Evolutionary conservation across 2,113 vertebrate genomes (phyloP).

Genomic region (Ginglymostoma cirratum): DNA sequence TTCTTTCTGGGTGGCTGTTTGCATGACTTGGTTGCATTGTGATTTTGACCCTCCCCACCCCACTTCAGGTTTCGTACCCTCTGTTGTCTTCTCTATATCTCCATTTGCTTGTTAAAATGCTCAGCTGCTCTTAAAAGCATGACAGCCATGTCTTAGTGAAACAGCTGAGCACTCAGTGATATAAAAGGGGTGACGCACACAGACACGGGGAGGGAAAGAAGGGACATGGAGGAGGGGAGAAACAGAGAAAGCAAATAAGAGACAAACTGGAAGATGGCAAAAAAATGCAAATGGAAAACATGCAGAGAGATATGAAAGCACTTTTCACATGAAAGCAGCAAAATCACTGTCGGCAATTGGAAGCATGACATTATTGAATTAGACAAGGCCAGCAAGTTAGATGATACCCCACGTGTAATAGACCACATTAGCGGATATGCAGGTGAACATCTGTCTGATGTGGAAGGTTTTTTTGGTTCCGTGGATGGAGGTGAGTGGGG

Average conservation of each 20-base stretch:
- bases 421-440: no score
- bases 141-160: neutral
- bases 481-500: no score
- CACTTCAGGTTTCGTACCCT: neutral
- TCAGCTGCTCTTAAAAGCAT: neutral
- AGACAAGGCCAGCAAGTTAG: neutral
- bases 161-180: slow-evolving; percentile 18
- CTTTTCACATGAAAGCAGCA: neutral
- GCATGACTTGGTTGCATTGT: neutral
- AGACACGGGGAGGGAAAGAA: neutral
- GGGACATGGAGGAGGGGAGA: neutral
- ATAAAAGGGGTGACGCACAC: neutral
- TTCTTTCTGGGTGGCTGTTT: neutral
- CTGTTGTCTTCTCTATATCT: neutral
- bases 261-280: neutral
- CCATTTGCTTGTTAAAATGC: slow-evolving; percentile 1
- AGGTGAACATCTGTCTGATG: no score
- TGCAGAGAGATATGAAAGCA: neutral
- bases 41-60: neutral
- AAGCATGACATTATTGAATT: neutral
- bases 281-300: neutral
- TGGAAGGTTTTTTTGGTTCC: no score
- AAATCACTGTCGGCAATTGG: neutral
- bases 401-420: no score
- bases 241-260: neutral